A percentile compares a stretch with the other conserved stretches of the same genome.
phyloP scores from a whole-genome alignment of 2,888 invertebrate genomes.

The Macaria liturata region DNA sequence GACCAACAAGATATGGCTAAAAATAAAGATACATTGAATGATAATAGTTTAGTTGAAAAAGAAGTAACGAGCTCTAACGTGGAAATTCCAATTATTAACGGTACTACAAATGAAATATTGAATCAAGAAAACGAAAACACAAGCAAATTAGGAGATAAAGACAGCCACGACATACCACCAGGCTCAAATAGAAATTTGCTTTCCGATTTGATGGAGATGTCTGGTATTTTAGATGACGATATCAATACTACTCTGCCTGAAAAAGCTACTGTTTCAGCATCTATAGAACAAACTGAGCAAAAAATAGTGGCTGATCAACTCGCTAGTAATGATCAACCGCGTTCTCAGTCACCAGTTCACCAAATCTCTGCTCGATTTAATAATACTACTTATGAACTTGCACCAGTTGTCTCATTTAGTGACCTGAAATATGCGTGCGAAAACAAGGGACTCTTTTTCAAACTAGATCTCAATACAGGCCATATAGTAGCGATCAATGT shows the following conservation, averaged over 20 bases:
- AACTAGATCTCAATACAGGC: conserved; percentile 59
- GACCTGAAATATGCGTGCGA: conserved; percentile 62
- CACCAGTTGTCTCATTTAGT: conserved; percentile 53
- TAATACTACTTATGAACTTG: conserved; percentile 33
- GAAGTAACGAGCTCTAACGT: no score
- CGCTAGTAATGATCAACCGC: background rate
- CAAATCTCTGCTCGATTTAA: conserved; percentile 16
- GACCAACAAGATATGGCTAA: no score
- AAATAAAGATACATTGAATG: no score
- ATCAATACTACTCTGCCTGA: conserved; percentile 29
- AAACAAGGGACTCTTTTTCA: conserved; percentile 58
- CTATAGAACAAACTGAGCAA: background rate
- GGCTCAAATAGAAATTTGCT: conserved; percentile 55
- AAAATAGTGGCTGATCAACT: background rate
- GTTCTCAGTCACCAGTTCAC: conserved; percentile 8
- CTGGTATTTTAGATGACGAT: conserved; percentile 71
- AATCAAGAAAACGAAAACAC: background rate
- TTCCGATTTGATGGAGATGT: conserved; percentile 78
- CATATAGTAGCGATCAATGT: conserved; percentile 60
- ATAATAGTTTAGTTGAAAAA: no score
- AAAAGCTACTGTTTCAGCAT: background rate
- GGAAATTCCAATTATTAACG: no score
- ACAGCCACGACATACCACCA: conserved; percentile 10
- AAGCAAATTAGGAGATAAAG: background rate
- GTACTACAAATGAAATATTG: no score